Percentiles rank a stretch among this genome's conserved stretches.
Conservation (phyloP, 2,113 vertebrate genomes). For the Bucco capensis region DNA sequence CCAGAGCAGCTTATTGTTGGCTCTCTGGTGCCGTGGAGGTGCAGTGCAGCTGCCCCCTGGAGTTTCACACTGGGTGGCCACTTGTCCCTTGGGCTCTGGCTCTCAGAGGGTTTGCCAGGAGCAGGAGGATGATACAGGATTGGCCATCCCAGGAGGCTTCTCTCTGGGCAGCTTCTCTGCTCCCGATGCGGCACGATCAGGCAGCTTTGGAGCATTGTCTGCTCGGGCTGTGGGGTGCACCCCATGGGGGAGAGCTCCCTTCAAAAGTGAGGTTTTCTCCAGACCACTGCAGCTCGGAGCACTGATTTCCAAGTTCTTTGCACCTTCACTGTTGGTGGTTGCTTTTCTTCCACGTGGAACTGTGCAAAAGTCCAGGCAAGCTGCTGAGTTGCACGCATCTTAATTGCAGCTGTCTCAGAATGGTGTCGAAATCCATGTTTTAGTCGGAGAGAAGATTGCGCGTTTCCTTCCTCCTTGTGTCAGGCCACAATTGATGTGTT, state of each 20-base stretch:
- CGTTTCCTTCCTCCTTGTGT: constrained; percentile 50
- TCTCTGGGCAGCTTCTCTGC: accelerated
- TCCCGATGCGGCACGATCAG: accelerated
- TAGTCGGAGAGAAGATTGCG: neutral
- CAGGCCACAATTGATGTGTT: constrained; percentile 29
- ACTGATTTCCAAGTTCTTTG: neutral
- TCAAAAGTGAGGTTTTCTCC: neutral
- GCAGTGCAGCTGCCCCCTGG: accelerated
- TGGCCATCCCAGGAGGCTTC: neutral
- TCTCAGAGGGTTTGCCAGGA: accelerated
- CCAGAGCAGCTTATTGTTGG: neutral
- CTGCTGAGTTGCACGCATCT: neutral
- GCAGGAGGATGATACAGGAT: neutral
- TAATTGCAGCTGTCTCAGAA: neutral
- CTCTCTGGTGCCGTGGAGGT: neutral
- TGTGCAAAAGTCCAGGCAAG: neutral
- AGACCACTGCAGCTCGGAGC: neutral
- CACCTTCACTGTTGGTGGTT: neutral
- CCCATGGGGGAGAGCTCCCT: neutral
- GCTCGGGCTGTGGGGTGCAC: accelerated
- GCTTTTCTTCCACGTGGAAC: neutral
- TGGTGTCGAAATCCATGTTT: constrained; percentile 37
- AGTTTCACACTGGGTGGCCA: neutral
- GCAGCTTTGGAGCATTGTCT: neutral
- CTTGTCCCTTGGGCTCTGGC: neutral